Evolutionary conservation across 2,888 invertebrate species (phyloP).

Genomic region (Drosophila anceps): DNA sequence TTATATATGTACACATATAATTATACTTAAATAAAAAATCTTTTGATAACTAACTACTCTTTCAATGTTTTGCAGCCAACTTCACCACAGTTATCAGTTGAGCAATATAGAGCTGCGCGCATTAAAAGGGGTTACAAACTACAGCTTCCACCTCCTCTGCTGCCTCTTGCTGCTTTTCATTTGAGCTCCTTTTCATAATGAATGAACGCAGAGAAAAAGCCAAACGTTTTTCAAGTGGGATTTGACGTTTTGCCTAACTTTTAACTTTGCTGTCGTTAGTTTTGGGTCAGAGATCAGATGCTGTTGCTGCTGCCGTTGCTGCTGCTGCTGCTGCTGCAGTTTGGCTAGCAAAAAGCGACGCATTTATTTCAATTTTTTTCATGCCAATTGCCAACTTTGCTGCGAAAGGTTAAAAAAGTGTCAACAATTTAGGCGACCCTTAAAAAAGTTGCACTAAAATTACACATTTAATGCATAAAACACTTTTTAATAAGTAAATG

Average conservation of each 20-base stretch:
- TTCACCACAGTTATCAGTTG: neutral
- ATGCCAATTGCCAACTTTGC: constrained; percentile 2
- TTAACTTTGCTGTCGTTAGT: constrained; percentile 8
- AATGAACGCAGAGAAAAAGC: constrained; percentile 10
- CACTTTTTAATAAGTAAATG: neutral
- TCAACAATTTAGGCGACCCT: neutral
- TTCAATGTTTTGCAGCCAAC: neutral
- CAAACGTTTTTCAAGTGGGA: constrained; percentile 19
- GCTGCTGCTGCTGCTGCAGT: neutral
- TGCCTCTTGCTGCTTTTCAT: neutral
- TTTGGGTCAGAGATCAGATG: constrained; percentile 8
- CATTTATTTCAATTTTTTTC: constrained; percentile 13
- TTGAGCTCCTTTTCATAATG: neutral
- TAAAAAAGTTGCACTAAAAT: constrained; percentile 5
- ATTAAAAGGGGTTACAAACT: neutral
- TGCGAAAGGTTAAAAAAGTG: neutral
- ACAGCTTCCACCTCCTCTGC: neutral
- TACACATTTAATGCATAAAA: neutral
- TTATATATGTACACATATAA: too few relatives aligned
- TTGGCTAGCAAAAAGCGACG: constrained; percentile 9
- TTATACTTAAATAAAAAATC: too few relatives aligned
- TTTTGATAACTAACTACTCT: too few relatives aligned
- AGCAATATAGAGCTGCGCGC: neutral
- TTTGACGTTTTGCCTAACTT: constrained; percentile 22
- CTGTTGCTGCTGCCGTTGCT: neutral